A percentile compares a stretch with the other conserved stretches of the same genome.
phyloP scores from a whole-genome alignment of 2,797 vertebrate genomes.

The Catamblyrhynchus diadema region DNA sequence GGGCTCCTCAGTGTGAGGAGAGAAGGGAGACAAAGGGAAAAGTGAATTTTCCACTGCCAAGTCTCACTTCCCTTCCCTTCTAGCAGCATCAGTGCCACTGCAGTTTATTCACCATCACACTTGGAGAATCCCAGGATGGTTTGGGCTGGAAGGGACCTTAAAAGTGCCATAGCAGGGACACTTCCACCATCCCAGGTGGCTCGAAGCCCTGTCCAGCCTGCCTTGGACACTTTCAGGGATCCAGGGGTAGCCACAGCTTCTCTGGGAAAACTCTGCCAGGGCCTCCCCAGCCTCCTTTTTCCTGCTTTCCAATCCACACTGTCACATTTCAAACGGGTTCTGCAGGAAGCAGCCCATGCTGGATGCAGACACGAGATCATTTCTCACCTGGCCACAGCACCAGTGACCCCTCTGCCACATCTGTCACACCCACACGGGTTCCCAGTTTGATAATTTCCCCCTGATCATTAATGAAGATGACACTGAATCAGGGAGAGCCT shows the following conservation, averaged over 20 bases:
- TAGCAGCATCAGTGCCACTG: neutral
- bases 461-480: neutral
- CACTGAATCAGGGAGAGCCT: neutral
- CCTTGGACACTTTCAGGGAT: neutral
- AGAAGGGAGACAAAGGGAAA: neutral
- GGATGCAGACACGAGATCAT: neutral
- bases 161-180: neutral
- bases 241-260: neutral
- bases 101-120: neutral
- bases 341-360: neutral
- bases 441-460: neutral
- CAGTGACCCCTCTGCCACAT: neutral
- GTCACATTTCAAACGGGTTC: accelerated
- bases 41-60: neutral
- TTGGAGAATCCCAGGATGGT: neutral
- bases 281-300: neutral
- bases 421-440: neutral
- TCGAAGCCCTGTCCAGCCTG: accelerated
- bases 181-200: accelerated
- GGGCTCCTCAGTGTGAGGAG: accelerated
- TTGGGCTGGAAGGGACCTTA: neutral
- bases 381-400: neutral
- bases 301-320: neutral
- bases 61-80: neutral
- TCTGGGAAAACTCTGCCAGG: neutral